Conservation (phyloP, 2,888 invertebrate species). For the Tipula unca region DNA sequence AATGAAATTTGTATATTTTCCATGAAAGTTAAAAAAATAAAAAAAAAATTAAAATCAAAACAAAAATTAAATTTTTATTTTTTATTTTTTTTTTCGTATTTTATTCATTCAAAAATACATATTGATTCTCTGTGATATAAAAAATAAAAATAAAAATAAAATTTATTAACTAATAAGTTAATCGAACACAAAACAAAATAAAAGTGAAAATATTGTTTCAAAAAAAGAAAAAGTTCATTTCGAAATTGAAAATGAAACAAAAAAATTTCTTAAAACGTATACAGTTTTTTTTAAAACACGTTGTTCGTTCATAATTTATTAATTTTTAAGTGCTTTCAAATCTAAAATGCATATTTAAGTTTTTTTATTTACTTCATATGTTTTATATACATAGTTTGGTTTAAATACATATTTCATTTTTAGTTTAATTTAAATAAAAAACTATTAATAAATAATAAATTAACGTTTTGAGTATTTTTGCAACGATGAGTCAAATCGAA, state of each 20-base stretch:
- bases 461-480: not conserved
- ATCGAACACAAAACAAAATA: not conserved
- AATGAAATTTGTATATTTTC: not conserved
- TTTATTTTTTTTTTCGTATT: not conserved
- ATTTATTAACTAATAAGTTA: not conserved
- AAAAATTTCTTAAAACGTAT: not conserved
- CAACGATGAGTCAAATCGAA: too few relatives aligned
- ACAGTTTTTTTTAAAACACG: not conserved
- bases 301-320: not conserved
- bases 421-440: not conserved
- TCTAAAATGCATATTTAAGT: not conserved
- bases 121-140: conserved; percentile 2
- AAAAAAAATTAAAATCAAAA: not conserved
- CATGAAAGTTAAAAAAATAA: not conserved
- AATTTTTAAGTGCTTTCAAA: not conserved
- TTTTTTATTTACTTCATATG: not conserved
- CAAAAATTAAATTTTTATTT: not conserved
- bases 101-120: not conserved
- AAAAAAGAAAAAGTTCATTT: too few relatives aligned
- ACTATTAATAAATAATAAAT: not conserved
- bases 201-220: not conserved
- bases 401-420: not conserved
- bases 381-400: not conserved
- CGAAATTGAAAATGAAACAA: not conserved
- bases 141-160: not conserved